A percentile compares a stretch with the other conserved stretches of the same genome.
Evolutionary conservation across 2,797 vertebrate genomes (phyloP).

Genomic region (Molossus molossus): DNA sequence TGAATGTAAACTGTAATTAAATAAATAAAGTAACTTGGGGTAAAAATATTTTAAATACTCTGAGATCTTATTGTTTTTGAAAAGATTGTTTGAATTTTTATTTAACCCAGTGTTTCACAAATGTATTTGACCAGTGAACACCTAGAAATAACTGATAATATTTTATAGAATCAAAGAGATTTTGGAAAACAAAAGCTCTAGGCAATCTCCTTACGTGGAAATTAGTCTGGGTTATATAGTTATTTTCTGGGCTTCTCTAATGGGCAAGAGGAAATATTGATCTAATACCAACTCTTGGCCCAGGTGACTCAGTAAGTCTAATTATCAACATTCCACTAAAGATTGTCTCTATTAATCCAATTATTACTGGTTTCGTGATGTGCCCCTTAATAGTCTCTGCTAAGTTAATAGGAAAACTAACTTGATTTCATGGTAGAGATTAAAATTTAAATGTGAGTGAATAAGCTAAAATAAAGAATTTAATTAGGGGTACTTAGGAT

Average conservation of each 20-base stretch:
- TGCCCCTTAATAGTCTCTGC: background rate
- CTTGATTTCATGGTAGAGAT: constrained; percentile 42
- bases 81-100: background rate
- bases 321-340: background rate
- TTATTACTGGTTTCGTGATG: background rate
- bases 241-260: constrained; percentile 1
- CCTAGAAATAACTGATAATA: background rate
- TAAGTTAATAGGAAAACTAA: constrained; percentile 6
- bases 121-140: constrained; percentile 55
- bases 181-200: constrained; percentile 23
- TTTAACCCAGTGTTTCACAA: constrained; percentile 33
- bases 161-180: background rate
- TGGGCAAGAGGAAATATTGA: constrained; percentile 32
- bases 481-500: background rate
- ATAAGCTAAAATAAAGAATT: background rate
- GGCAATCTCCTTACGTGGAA: constrained; percentile 57
- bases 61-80: background rate
- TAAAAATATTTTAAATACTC: background rate
- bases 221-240: background rate
- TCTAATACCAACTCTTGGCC: constrained; percentile 16
- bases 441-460: constrained; percentile 62
- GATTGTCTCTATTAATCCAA: background rate
- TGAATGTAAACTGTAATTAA: background rate
- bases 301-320: background rate
- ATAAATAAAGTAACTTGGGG: background rate